Conservation (phyloP, 2,797 vertebrate genomes). For the Propithecus perrieri region DNA sequence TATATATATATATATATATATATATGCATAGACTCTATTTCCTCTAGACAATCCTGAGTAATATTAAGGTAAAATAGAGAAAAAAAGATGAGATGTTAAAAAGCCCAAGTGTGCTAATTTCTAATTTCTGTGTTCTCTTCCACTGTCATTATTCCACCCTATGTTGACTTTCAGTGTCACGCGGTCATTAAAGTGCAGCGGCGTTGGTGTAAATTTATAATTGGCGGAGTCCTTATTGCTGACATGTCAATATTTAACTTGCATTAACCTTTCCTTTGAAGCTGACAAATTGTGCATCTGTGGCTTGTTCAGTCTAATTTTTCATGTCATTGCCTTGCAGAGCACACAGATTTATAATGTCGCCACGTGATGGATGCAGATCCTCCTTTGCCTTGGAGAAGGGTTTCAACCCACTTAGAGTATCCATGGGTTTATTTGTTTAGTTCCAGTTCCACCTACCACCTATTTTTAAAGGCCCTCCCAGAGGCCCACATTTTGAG, state of each 20-base stretch:
- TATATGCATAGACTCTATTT: background rate
- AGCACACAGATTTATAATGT: slow-evolving; percentile 85
- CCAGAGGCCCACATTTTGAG: slow-evolving; percentile 18
- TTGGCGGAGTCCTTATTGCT: slow-evolving; percentile 86
- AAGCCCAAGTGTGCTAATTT: slow-evolving; percentile 67
- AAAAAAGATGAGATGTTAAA: background rate
- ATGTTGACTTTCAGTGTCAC: slow-evolving; percentile 80
- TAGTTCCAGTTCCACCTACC: slow-evolving; percentile 61
- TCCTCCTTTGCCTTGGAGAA: slow-evolving; percentile 78
- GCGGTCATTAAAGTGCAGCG: slow-evolving; percentile 82
- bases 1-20: no score
- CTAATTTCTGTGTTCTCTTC: slow-evolving; percentile 71
- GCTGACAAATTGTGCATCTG: slow-evolving; percentile 85
- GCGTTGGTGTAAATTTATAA: slow-evolving; percentile 84
- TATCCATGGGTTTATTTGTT: slow-evolving; percentile 75
- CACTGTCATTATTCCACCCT: slow-evolving; percentile 73
- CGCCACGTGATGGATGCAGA: slow-evolving; percentile 81
- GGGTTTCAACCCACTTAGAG: slow-evolving; percentile 72
- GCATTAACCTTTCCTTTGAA: slow-evolving; percentile 88
- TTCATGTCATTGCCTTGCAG: slow-evolving; percentile 85
- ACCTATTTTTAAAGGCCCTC: slow-evolving; percentile 64
- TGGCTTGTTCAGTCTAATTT: slow-evolving; percentile 85
- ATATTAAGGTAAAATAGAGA: background rate
- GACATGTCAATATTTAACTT: slow-evolving; percentile 90
- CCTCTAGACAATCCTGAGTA: background rate